Evolutionary conservation across 2,113 vertebrate genomes (phyloP).

Genomic region (Amphilophus citrinellus): DNA sequence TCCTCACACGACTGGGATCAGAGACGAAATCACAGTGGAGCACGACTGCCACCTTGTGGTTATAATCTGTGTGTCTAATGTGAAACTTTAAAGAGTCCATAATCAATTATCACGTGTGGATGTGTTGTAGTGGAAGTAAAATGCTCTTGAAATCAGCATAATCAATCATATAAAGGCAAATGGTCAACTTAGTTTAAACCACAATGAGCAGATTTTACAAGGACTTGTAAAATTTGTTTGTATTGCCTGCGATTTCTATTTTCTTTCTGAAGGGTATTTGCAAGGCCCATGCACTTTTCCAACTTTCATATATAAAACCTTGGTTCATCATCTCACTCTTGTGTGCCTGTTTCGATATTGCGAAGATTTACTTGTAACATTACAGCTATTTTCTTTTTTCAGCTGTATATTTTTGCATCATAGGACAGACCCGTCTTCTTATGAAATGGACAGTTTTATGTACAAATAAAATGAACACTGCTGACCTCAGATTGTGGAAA

Average conservation of each 20-base stretch:
- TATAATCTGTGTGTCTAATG: slow-evolving; percentile 35
- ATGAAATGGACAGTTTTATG: neutral
- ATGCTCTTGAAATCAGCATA: neutral
- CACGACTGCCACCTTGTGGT: slow-evolving; percentile 59
- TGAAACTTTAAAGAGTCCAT: neutral
- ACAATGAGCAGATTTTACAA: neutral
- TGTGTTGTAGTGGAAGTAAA: neutral
- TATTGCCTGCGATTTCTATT: neutral
- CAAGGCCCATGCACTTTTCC: too few species aligned
- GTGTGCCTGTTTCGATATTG: neutral
- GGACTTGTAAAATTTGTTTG: neutral
- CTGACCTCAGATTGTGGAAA: neutral
- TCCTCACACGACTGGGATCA: slow-evolving; percentile 4
- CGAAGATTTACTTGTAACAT: neutral
- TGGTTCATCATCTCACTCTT: too few species aligned
- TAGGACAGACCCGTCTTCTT: neutral
- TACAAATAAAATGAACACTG: neutral
- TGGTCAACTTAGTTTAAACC: neutral
- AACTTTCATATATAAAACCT: neutral
- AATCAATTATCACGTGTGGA: neutral
- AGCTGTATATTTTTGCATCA: neutral
- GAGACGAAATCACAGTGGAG: neutral
- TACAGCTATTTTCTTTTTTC: neutral
- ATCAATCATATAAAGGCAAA: neutral
- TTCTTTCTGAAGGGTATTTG: accelerated